These are phyloP conservation scores for Spodoptera picta DNA, from an alignment of 2,888 invertebrate species.

Conservation along the genomic window DNA sequence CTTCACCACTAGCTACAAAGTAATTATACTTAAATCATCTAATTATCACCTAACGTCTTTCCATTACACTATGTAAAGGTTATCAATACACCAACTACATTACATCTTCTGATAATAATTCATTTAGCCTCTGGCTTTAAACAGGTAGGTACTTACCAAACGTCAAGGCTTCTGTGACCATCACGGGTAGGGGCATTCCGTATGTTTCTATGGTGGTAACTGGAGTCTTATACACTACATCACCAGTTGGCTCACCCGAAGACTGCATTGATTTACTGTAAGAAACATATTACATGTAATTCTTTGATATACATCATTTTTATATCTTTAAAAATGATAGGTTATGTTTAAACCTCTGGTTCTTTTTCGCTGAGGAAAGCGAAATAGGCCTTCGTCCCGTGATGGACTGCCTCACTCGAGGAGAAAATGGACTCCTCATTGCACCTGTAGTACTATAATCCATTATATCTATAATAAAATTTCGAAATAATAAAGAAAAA, in stretches of 20 bases:
- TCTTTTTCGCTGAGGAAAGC: conserved; percentile 75
- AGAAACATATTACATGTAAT: conserved; percentile 26
- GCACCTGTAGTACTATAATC: conserved; percentile 80
- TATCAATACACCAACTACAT: no score
- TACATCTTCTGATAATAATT: no score
- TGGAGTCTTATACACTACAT: conserved; percentile 93
- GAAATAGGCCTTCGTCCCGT: conserved; percentile 76
- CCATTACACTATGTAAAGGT: no score
- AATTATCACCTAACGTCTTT: no score
- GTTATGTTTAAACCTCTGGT: conserved; percentile 71
- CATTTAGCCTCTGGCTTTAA: no score
- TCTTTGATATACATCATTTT: not conserved
- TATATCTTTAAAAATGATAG: conserved; percentile 23
- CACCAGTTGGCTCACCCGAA: conserved; percentile 83
- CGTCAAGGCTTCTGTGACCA: conserved; percentile 96
- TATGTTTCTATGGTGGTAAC: conserved; percentile 93
- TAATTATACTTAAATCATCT: not conserved
- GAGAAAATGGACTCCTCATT: conserved; percentile 83
- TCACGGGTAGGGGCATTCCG: conserved; percentile 94
- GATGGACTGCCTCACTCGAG: conserved; percentile 79
- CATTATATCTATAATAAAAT: conserved; percentile 58
- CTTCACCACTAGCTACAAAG: conserved; percentile 84
- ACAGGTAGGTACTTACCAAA: conserved; percentile 89
- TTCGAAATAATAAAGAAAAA: conserved; percentile 31
- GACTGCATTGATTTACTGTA: conserved; percentile 74